Evolutionary conservation across 2,797 vertebrate genomes (phyloP), one percentile per base, ranked within the genome.

Genomic region (Schizopygopsis malacanthus): DNA sequence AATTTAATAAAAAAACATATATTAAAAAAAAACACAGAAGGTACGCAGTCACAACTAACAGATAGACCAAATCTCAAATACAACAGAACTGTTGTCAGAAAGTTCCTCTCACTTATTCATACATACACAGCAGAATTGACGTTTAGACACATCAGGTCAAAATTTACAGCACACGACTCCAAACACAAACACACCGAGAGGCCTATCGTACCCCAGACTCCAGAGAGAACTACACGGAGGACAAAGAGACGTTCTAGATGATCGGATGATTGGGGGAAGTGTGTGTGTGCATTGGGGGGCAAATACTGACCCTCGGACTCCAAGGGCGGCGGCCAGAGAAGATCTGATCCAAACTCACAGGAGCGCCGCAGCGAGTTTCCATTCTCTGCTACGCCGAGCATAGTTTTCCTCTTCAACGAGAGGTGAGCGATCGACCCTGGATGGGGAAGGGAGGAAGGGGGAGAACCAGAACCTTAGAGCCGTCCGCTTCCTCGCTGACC

Each of bases 331-430:
- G 95, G 95, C 95, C 95, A 96, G 90, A 95, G 73, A 93, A 96
- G 95, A 92, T 96, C 95, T 0, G 95, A 96, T 37, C 95, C 95
- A 15, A 96, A 96, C 93, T 96, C 95, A 13, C 95, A 96, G 93
- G 95, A 96, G 18, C 95, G 93, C 0, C 95, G 92, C 89, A 96
- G 92, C 71, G 95, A 96, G 33, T 95, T 95, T 81, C 95, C 95
- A 25, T 96, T 96, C 92, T 96, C 95, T 0, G 95, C 95, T 0
- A 96, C 91, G 2, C 94, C 94, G 85, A 95, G 92, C 71, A 92
- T 93, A 0, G 94, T 94, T 91, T 96, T 96, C 92, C 95, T 95
- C 92, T 96, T 95, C 91, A 96, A 92, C 18, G 95, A 96, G 90
- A 96, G 91, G 93, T 96, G 95, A 69, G 90, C 88, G 16, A 91